Base-by-base conservation (phyloP, 2,888 invertebrate species). In the Aethes cnicana region DNA sequence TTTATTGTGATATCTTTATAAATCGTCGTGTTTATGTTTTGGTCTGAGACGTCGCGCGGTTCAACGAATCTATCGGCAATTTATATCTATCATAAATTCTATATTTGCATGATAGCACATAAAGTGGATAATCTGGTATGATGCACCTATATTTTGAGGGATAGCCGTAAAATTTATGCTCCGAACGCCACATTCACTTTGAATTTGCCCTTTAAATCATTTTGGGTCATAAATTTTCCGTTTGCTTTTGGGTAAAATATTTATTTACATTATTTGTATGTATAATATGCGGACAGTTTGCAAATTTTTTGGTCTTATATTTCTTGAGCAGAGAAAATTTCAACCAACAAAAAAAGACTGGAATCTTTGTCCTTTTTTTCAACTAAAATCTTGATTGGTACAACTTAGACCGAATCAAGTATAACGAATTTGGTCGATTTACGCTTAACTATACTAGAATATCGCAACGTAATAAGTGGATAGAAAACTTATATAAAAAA, bases 91-190 rank as follows among this genome's bases (percentile, higher is more conserved):
- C 67, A 65, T 69, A 77, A 72, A 77, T 73, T 72, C 32, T 61
- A 64, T 66, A 79, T 78, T 77, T 74, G 71, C 75, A 76, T 73
- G 64, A 73, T 72, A 70, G 68, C 55, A 52, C 70, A 67, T 69
- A 70, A 75, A 78, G 58, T 68, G 72, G 76, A 82, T 82, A 78
- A 83, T 79, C 75, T 72, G 57, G 67, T 66, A 71, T 74, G 69
- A 81, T 78, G 72, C 72, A 74, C 74, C 74, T 75, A 77, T 79
- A 76, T 76, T 56, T 74, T 72, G 66, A 62, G 68, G 71, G 63
- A 58, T 63, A 62, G 62, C 69, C 70, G 63, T 76, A 77, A 77
- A 79, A 44, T 81, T 75, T 77, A 76, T 69, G 64, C 58, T 61
- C n/a, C 7, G 7, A 20, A 39, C 30, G 39, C 46, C 44, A 52